Conservation (phyloP, 2,797 vertebrate genomes). For the Micromesistius poutassou region DNA sequence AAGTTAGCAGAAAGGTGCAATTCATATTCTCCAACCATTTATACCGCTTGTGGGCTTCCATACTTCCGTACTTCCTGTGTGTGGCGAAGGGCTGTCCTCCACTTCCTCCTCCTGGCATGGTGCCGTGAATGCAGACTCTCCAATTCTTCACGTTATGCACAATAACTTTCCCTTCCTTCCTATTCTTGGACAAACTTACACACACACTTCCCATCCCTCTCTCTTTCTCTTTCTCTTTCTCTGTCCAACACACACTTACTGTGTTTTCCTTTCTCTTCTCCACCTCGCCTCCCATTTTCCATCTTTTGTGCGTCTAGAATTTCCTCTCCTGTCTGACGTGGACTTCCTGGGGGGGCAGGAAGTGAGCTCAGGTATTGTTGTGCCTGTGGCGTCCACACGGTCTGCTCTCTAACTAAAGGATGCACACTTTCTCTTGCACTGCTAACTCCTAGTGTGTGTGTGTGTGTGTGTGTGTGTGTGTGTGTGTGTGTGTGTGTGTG, state of each 20-base stretch:
- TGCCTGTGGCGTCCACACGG: slow-evolving; percentile 8
- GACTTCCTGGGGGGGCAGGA: slow-evolving; percentile 86
- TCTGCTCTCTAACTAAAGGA: background rate
- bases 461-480: no score
- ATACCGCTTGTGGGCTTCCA: background rate
- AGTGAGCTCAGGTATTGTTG: slow-evolving; percentile 88
- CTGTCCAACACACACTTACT: slow-evolving; percentile 8
- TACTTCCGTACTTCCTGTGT: background rate
- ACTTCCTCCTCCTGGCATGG: background rate
- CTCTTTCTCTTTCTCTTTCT: slow-evolving; percentile 43
- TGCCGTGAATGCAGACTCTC: background rate
- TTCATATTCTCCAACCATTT: background rate
- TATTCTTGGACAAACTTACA: slow-evolving; percentile 24
- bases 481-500: no score
- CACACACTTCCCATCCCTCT: slow-evolving; percentile 30
- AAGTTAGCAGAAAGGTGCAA: background rate
- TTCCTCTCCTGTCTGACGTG: slow-evolving; percentile 86
- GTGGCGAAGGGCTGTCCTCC: background rate
- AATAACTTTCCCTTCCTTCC: background rate
- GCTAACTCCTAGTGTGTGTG: no score
- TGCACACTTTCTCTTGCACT: background rate
- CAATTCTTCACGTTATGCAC: background rate
- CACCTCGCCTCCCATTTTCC: slow-evolving; percentile 12
- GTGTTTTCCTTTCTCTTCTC: slow-evolving; percentile 6
- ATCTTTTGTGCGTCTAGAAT: slow-evolving; percentile 72